Evolutionary conservation across 2,113 vertebrate genomes (phyloP).

Genomic region (Formicarius rufipectus): DNA sequence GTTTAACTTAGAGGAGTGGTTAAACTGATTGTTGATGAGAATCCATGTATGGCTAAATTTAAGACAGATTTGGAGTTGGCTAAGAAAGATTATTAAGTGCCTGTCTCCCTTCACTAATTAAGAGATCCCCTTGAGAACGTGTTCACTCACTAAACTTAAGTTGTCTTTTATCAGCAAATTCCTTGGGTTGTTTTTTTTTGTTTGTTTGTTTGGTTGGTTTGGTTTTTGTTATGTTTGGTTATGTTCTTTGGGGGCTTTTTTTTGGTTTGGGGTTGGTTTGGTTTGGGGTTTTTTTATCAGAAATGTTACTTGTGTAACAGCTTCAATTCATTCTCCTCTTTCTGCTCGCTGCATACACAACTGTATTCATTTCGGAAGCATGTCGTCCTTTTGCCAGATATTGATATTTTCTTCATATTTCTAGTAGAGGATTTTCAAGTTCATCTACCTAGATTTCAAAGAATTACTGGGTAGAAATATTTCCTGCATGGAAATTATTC

Average conservation of each 20-base stretch:
- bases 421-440: not conserved
- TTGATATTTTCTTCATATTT: not conserved
- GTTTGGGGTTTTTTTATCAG: not conserved
- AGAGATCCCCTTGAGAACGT: not conserved
- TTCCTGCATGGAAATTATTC: not conserved
- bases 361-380: not conserved
- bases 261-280: too few species aligned
- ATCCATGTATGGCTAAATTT: not conserved
- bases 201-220: not conserved
- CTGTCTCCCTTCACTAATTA: not conserved
- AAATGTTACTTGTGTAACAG: not conserved
- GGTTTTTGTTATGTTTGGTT: too few species aligned
- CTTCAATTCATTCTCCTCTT: not conserved
- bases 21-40: not conserved
- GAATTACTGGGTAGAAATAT: not conserved
- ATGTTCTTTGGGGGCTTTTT: too few species aligned
- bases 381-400: not conserved
- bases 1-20: not conserved
- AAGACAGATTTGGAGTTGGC: not conserved
- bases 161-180: not conserved
- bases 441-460: not conserved
- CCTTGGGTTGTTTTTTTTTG: not conserved
- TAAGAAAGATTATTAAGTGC: not conserved
- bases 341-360: not conserved
- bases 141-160: not conserved